Evolutionary conservation across 2,888 invertebrate species (phyloP).

Genomic region (Exocentrus adspersus): DNA sequence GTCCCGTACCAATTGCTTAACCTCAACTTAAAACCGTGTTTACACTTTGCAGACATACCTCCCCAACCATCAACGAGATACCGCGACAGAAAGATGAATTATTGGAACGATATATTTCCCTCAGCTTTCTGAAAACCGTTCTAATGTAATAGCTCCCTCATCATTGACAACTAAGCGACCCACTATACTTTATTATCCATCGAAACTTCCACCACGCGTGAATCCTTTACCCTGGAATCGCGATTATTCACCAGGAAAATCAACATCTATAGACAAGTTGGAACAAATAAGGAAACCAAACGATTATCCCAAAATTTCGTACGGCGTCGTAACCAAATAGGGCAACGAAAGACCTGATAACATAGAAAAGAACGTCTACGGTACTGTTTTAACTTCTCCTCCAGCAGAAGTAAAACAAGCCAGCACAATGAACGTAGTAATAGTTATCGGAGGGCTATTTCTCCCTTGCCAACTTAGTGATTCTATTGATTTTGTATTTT

Average conservation of each 20-base stretch:
- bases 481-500: slow-evolving; percentile 74
- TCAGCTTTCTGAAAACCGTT: slow-evolving; percentile 67
- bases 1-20: neutral
- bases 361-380: slow-evolving; percentile 46
- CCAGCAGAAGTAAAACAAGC: slow-evolving; percentile 53
- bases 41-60: slow-evolving; percentile 74
- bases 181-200: slow-evolving; percentile 20
- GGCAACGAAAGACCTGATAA: slow-evolving; percentile 43
- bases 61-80: slow-evolving; percentile 80
- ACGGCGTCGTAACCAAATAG: slow-evolving; percentile 38
- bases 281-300: neutral
- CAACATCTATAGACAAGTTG: neutral
- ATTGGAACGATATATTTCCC: slow-evolving; percentile 89
- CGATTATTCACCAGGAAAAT: neutral
- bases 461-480: slow-evolving; percentile 77
- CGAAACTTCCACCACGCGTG: slow-evolving; percentile 12
- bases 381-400: slow-evolving; percentile 61
- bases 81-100: slow-evolving; percentile 79
- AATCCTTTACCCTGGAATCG: slow-evolving; percentile 12
- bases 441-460: slow-evolving; percentile 76
- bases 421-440: slow-evolving; percentile 70
- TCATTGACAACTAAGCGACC: slow-evolving; percentile 48
- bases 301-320: neutral
- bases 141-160: slow-evolving; percentile 21
- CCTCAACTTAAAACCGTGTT: too few relatives aligned